A percentile compares a stretch with the other conserved stretches of the same genome.
Evolutionary conservation across 2,113 vertebrate genomes (phyloP).

Genomic region (Rousettus leschenaultii): DNA sequence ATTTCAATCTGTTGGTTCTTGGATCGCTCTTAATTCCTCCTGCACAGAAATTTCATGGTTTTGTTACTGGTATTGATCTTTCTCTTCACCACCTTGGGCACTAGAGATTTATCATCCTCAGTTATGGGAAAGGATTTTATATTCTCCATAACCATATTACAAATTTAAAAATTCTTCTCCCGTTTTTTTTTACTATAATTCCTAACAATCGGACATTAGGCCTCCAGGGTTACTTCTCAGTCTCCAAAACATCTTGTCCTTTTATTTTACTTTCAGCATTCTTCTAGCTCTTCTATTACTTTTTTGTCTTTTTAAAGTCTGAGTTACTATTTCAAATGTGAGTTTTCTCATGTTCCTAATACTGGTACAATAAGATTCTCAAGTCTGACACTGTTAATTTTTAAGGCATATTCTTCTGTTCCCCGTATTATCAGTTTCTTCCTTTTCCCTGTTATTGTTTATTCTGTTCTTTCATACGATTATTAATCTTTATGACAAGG

Average conservation of each 20-base stretch:
- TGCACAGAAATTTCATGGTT: not conserved
- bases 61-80: not conserved
- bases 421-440: not conserved
- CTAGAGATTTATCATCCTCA: not conserved
- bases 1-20: not conserved
- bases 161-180: not conserved
- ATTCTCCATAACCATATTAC: not conserved
- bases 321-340: not conserved
- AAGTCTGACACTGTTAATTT: not conserved
- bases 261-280: not conserved
- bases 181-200: not conserved
- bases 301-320: not conserved
- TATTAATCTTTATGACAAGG: not conserved
- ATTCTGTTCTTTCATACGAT: not conserved
- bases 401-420: not conserved
- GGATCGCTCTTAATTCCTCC: no score
- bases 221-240: not conserved
- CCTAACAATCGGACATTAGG: not conserved
- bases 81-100: not conserved
- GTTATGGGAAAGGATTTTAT: not conserved
- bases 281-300: no score
- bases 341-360: not conserved
- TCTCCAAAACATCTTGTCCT: not conserved
- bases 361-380: not conserved
- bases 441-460: not conserved